phyloP scores from a whole-genome alignment of 2,888 invertebrate species.

The Drosophila neotestacea region DNA sequence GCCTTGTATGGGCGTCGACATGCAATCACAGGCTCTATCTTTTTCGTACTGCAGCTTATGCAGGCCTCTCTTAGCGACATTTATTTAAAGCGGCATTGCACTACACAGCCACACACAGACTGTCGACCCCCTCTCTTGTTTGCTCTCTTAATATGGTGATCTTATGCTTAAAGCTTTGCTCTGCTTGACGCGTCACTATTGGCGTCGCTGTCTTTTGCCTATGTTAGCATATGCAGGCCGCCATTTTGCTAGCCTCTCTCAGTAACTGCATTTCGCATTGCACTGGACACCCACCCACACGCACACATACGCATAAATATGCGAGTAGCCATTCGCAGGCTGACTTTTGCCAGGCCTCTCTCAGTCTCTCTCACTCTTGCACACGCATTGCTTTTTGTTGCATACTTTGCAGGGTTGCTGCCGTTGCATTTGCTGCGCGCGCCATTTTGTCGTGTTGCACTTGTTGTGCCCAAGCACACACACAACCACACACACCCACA shows the following conservation, averaged over 20 bases:
- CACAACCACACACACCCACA: slow-evolving; percentile 4
- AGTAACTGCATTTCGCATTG: slow-evolving; percentile 30
- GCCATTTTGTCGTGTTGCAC: slow-evolving; percentile 71
- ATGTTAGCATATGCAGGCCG: slow-evolving; percentile 13
- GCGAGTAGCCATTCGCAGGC: slow-evolving; percentile 16
- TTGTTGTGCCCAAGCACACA: slow-evolving; percentile 44
- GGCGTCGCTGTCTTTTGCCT: background rate
- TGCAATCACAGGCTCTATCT: background rate
- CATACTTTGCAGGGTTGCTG: slow-evolving; percentile 69
- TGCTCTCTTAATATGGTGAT: background rate
- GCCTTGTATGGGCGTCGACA: background rate
- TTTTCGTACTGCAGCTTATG: too few relatives aligned
- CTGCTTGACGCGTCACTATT: background rate
- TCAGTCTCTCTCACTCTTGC: slow-evolving; percentile 11
- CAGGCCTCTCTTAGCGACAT: too few relatives aligned
- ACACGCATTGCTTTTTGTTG: slow-evolving; percentile 40
- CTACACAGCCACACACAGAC: background rate
- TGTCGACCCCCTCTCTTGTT: background rate
- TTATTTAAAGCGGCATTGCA: too few relatives aligned
- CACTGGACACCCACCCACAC: slow-evolving; percentile 24
- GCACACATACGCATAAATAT: slow-evolving; percentile 4
- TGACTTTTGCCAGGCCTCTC: slow-evolving; percentile 6
- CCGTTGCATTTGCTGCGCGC: slow-evolving; percentile 67
- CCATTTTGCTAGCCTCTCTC: slow-evolving; percentile 18
- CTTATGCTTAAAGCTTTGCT: background rate